Conservation (phyloP, 1,140 invertebrate species). For the Tetragonula clypearis region DNA sequence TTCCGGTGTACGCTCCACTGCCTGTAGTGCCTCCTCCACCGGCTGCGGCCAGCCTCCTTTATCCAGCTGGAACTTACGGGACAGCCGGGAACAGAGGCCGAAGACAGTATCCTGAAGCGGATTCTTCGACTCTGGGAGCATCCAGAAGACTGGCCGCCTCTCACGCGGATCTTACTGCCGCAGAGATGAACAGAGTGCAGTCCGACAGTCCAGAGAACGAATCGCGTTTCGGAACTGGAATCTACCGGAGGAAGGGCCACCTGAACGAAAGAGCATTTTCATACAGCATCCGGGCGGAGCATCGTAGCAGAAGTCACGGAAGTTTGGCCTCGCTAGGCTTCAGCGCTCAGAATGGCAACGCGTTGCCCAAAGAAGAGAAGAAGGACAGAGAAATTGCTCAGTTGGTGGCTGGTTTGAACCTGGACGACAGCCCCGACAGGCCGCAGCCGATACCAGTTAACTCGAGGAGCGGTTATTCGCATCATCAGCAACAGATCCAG, state of each 20-base stretch:
- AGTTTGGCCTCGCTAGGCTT: slow-evolving; percentile 90
- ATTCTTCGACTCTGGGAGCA: slow-evolving; percentile 75
- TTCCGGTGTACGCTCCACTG: slow-evolving; percentile 80
- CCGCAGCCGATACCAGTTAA: slow-evolving; percentile 84
- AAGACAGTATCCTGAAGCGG: slow-evolving; percentile 81
- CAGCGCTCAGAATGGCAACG: slow-evolving; percentile 75
- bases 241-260: slow-evolving; percentile 94
- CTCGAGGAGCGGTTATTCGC: slow-evolving; percentile 77
- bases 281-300: slow-evolving; percentile 96
- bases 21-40: slow-evolving; percentile 82
- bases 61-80: slow-evolving; percentile 78
- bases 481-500: slow-evolving; percentile 72
- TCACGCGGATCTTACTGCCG: slow-evolving; percentile 72
- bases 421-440: slow-evolving; percentile 89
- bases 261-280: slow-evolving; percentile 96
- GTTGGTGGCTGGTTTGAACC: slow-evolving; percentile 92
- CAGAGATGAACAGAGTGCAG: slow-evolving; percentile 81
- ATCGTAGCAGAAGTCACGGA: slow-evolving; percentile 94
- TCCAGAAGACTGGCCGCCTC: slow-evolving; percentile 76
- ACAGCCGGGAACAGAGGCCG: slow-evolving; percentile 83
- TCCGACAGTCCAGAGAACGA: slow-evolving; percentile 86
- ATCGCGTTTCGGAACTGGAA: slow-evolving; percentile 92
- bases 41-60: slow-evolving; percentile 78
- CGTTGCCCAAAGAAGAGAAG: slow-evolving; percentile 86
- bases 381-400: slow-evolving; percentile 96